Evolutionary conservation across 37 sponge, comb jelly and placozoan species (phyloP).

Genomic region (Cladorhizidae sp.): DNA sequence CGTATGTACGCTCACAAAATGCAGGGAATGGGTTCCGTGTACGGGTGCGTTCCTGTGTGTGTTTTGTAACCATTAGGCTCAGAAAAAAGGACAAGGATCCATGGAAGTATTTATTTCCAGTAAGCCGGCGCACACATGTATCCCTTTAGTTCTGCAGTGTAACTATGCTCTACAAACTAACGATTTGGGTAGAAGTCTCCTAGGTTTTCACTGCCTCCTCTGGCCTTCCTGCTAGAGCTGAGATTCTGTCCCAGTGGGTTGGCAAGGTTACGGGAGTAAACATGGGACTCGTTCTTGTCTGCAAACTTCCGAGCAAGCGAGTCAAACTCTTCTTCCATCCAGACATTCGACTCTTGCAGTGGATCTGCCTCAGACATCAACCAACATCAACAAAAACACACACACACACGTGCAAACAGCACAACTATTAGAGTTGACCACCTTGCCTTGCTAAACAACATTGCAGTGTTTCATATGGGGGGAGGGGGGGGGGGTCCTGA

Average conservation of each 20-base stretch:
- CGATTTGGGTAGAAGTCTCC: slow-evolving; percentile 36
- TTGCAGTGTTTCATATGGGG: too few relatives aligned
- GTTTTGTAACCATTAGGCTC: too few relatives aligned
- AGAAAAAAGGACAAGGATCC: too few relatives aligned
- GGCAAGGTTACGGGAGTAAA: slow-evolving; percentile 20
- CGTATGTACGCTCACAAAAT: too few relatives aligned
- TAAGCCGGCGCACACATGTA: too few relatives aligned
- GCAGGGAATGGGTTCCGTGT: too few relatives aligned
- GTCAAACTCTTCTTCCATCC: slow-evolving; percentile 69
- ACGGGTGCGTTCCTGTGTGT: too few relatives aligned
- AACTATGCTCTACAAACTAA: background rate
- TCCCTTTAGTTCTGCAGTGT: too few relatives aligned
- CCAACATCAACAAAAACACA: background rate
- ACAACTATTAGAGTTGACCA: too few relatives aligned
- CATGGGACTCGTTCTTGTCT: slow-evolving; percentile 23
- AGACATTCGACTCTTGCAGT: slow-evolving; percentile 45
- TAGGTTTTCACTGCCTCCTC: slow-evolving; percentile 10
- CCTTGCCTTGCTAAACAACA: too few relatives aligned
- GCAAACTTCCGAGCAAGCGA: slow-evolving; percentile 13
- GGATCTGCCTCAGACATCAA: slow-evolving; percentile 27
- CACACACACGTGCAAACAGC: background rate
- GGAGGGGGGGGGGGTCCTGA: too few relatives aligned
- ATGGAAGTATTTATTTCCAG: too few relatives aligned
- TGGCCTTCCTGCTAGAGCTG: slow-evolving; percentile 6
- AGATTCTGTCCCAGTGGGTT: slow-evolving; percentile 69